Base-by-base conservation (phyloP, 2,888 invertebrate genomes). In the Zelleria hepariella region DNA sequence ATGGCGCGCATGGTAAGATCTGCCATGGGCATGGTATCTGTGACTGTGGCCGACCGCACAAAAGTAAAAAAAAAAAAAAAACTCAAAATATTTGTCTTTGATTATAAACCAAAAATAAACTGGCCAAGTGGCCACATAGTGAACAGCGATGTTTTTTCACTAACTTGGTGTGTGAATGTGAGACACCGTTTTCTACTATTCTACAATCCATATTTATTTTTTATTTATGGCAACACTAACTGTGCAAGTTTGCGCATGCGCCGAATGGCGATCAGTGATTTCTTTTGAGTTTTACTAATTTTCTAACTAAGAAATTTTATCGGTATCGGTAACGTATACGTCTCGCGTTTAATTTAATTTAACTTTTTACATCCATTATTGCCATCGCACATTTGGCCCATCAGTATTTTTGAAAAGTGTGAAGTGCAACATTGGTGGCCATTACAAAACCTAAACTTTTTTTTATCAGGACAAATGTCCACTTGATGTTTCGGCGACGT, bases 401-500 rank as follows among this genome's bases (percentile, higher is more conserved):
- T 68, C 65, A 68, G 73, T 72, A 56, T 27, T 32, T n/a, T 42
- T 23, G 42, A 21, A 55, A 78, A 81, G 84, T 86, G 85, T 77
- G 78, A 71, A 85, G 86, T 87, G 86, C 84, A 84, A 80, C 86
- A 86, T 84, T 82, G 87, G 87, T 87, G 87, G 88, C 88, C 88
- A 88, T 88, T 88, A 87, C 88, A 86, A 88, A 86, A 85, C 80
- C 84, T 84, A 86, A 88, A 86, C 84, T 18, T 32, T 58, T 87
- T 87, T 84, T 86, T 86, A 86, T 82, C 86, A 77, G 83, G 80
- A 85, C 85, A 81, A 87, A 86, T 86, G 86, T 87, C 88, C 84
- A 86, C 82, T 86, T 86, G 88, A 87, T 88, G 88, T 87, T 88
- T 87, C 86, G 87, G 87, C 87, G 87, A 87, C 86, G 86, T 84